phyloP scores from a whole-genome alignment of 2,888 invertebrate species.

The Autographa gamma region DNA sequence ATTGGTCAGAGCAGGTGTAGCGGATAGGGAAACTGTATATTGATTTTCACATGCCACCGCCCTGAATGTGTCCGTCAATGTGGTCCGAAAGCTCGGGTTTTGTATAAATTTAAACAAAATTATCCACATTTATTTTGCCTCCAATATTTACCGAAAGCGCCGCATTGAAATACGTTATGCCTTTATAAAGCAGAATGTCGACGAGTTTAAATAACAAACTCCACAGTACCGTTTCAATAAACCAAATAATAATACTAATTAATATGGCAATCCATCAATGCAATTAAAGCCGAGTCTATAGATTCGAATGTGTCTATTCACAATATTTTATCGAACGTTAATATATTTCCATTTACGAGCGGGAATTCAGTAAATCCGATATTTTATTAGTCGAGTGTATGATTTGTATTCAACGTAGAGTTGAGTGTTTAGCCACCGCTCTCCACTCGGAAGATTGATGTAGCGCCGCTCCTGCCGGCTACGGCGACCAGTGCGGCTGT shows the following conservation, averaged over 20 bases:
- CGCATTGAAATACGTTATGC: conserved; percentile 10
- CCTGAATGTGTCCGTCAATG: conserved; percentile 35
- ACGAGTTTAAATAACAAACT: conserved; percentile 6
- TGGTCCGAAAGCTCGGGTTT: conserved; percentile 47
- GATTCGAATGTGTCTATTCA: conserved; percentile 39
- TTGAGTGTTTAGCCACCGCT: conserved; percentile 69
- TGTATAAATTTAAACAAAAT: conserved; percentile 36
- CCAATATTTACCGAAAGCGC: conserved; percentile 3
- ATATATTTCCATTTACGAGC: conserved; percentile 38
- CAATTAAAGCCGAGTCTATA: conserved; percentile 32
- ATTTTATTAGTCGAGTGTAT: conserved; percentile 61
- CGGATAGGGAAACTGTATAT: conserved; percentile 51
- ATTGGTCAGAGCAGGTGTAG: conserved; percentile 22
- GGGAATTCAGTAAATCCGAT: conserved; percentile 43
- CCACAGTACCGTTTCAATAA: conserved; percentile 28
- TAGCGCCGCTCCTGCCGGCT: conserved; percentile 74
- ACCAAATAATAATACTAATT: conserved; percentile 35
- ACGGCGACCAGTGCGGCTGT: conserved; percentile 81
- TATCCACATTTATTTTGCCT: conserved; percentile 25
- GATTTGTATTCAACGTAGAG: conserved; percentile 70
- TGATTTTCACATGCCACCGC: conserved; percentile 63
- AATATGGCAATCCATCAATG: conserved; percentile 36
- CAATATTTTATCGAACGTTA: conserved; percentile 34
- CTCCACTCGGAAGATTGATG: conserved; percentile 82
- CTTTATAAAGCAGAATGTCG: conserved; percentile 12